Evolutionary conservation across 2,888 invertebrate species (phyloP), one percentile per base, ranked within the genome.

Genomic region (Lamellibrachia columna): DNA sequence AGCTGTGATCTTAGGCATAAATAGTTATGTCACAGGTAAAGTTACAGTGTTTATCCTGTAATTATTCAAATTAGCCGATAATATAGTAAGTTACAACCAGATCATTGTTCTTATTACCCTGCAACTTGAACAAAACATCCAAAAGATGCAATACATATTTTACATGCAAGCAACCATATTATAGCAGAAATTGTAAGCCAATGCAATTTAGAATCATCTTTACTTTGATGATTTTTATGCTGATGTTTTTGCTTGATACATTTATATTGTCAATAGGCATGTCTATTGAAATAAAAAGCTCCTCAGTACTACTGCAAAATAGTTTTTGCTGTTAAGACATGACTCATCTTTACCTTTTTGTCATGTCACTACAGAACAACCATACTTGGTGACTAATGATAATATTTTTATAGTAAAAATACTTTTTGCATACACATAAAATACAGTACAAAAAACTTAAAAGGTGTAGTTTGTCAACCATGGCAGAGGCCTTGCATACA

Each of bases 1-100:
- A 75, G 75, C 75, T 75, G 75, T 75, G n/a, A 75, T 75, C 75
- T 3, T 75, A 75, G n/a, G 75, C 75, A 75, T 75, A 75, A 75
- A 15, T 6, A 75, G 22, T 22, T 75, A 75, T 15, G 75, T 22
- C 75, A 75, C 22, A 11, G 22, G 75, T 75, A 75, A 75, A 75
- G 11, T 75, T 75, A 75, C 75, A 75, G 75, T 75, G 40, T 75
- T 15, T 75, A n/a, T 75, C 75, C 75, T 75, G 75, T 75, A 75
- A 75, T 75, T 75, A 75, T 22, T 75, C 22, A 22, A 75, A 11
- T 75, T 22, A n/a, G 22, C 75, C 75, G 0, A 40, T 40, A 75
- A 55, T 9, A 55, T 55, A 55, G 55, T 55, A 7, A 55, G 55
- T 75, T 75, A 75, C 75, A 75, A 22, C 15, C 75, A 75, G 22